Percentiles rank a stretch among this genome's conserved stretches.
Conservation (phyloP, 2,113 vertebrate species). For the Promerops cafer region DNA sequence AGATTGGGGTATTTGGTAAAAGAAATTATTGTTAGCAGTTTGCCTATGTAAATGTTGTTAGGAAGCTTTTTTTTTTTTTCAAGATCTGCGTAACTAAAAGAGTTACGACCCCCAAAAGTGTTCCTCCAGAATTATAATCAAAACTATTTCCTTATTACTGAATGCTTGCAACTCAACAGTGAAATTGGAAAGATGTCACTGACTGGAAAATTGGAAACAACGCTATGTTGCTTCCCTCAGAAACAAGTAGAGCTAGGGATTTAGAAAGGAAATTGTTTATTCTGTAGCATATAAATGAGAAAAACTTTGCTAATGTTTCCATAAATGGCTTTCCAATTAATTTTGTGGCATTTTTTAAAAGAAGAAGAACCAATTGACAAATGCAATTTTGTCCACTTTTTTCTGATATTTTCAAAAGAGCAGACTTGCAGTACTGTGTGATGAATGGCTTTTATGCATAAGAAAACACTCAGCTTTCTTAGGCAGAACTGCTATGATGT, state of each 20-base stretch:
- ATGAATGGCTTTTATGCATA: background rate
- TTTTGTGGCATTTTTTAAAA: background rate
- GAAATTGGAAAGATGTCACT: background rate
- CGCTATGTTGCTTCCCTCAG: background rate
- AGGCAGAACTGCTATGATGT: background rate
- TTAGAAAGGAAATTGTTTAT: background rate
- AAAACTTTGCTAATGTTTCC: background rate
- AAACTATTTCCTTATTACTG: background rate
- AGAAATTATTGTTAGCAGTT: background rate
- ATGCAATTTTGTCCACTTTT: background rate
- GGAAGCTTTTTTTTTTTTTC: background rate
- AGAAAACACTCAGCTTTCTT: background rate
- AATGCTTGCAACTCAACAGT: background rate
- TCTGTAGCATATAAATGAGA: background rate
- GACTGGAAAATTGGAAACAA: background rate
- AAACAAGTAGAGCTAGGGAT: background rate
- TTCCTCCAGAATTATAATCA: background rate
- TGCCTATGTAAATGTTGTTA: background rate
- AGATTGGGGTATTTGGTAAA: background rate
- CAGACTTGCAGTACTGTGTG: background rate
- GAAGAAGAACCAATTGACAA: background rate
- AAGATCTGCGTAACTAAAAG: background rate
- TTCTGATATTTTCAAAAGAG: background rate
- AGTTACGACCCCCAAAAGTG: accelerated
- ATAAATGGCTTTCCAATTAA: background rate